phyloP scores from a whole-genome alignment of 1,140 invertebrate genomes.

The Neodiprion fabricii region DNA sequence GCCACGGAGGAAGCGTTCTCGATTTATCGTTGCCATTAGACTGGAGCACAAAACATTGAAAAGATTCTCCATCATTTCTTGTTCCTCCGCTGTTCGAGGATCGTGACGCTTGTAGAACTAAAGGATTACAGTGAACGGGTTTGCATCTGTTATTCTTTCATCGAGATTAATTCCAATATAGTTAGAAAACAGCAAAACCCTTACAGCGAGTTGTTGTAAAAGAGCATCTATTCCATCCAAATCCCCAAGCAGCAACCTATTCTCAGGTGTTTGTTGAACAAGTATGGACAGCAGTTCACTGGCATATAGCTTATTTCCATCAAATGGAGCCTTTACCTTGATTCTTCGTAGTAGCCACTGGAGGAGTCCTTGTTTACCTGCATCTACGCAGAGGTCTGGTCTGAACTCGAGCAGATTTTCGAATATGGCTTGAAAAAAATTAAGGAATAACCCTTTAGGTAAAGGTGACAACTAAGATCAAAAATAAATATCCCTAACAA shows the following conservation, averaged over 20 bases:
- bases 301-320: conserved; percentile 95
- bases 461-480: conserved; percentile 11
- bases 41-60: conserved; percentile 96
- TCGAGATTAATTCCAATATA: conserved; percentile 12
- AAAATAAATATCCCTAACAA: not conserved
- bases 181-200: conserved; percentile 37
- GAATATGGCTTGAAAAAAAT: conserved; percentile 72
- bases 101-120: conserved; percentile 95
- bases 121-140: conserved; percentile 31
- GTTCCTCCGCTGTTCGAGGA: conserved; percentile 88
- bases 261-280: conserved; percentile 87
- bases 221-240: conserved; percentile 96
- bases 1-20: conserved; percentile 90
- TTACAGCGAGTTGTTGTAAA: conserved; percentile 91
- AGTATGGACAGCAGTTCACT: conserved; percentile 97
- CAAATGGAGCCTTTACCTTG: conserved; percentile 87
- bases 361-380: conserved; percentile 88
- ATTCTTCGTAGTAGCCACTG: conserved; percentile 92
- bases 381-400: conserved; percentile 82
- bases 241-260: conserved; percentile 84
- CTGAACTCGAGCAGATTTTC: conserved; percentile 94
- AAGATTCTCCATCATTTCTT: conserved; percentile 99
- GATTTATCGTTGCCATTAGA: conserved; percentile 86
- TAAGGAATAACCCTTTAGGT: conserved; percentile 22
- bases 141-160: conserved; percentile 11